Percentiles rank a stretch among this genome's conserved stretches.
Conservation (phyloP, 2,888 invertebrate genomes). For the Apocheima hispidaria region DNA sequence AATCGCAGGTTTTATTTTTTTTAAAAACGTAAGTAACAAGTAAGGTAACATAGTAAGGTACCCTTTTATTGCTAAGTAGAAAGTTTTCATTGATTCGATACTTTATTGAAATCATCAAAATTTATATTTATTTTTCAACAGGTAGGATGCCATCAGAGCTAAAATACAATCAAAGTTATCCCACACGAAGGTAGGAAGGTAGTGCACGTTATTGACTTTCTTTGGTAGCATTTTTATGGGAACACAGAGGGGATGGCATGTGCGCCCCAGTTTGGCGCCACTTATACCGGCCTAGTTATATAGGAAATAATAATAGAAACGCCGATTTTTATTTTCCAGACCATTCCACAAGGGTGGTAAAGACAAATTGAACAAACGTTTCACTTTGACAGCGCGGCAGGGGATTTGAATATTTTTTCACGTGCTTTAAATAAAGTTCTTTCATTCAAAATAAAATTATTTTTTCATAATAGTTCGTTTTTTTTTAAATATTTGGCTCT, state of each 20-base stretch:
- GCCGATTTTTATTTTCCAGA: conserved; percentile 7
- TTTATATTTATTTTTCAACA: conserved; percentile 8
- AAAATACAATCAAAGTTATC: conserved; percentile 4
- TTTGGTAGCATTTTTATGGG: conserved; percentile 32
- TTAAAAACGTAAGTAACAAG: no score
- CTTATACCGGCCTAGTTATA: conserved; percentile 16
- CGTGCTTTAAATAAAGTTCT: neutral
- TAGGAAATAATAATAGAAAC: conserved; percentile 10
- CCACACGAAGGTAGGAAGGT: conserved; percentile 15
- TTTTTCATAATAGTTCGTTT: no score
- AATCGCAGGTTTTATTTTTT: no score
- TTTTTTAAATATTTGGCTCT: no score
- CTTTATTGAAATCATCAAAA: conserved; percentile 14
- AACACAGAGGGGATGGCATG: conserved; percentile 27
- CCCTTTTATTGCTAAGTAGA: neutral
- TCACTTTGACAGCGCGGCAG: conserved; percentile 1
- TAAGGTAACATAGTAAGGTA: neutral
- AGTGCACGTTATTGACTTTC: conserved; percentile 31
- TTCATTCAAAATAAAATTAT: no score
- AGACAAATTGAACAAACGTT: conserved; percentile 19
- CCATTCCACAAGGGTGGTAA: conserved; percentile 9
- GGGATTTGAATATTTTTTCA: neutral
- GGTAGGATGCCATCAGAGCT: neutral
- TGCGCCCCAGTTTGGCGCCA: conserved; percentile 22
- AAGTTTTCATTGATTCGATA: neutral